Conservation (phyloP, 2,797 vertebrate species). For the Pseudopleuronectes americanus region DNA sequence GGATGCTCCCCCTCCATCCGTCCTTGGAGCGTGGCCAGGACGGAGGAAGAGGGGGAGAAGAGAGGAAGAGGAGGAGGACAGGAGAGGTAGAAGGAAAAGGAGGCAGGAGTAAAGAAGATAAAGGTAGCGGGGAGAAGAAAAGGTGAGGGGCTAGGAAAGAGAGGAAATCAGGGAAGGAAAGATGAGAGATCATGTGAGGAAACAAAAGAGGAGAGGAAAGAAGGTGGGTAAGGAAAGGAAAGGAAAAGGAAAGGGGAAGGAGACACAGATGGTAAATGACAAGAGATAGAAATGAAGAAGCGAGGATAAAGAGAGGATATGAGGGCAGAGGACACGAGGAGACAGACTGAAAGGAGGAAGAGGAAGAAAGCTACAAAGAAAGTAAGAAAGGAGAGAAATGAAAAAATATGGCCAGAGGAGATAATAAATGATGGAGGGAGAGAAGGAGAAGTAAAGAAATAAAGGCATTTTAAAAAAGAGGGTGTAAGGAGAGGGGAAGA, state of each 20-base stretch:
- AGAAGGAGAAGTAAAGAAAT: neutral
- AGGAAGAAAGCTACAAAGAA: too few species aligned
- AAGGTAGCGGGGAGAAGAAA: neutral
- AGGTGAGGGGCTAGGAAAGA: neutral
- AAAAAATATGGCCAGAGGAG: too few species aligned
- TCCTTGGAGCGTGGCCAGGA: conserved; percentile 70
- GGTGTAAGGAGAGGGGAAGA: neutral
- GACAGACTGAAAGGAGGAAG: neutral
- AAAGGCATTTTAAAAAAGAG: neutral
- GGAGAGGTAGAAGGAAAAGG: neutral
- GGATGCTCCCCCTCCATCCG: conserved; percentile 58
- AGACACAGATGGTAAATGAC: neutral
- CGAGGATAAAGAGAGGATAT: neutral
- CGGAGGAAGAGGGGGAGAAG: neutral
- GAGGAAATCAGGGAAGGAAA: neutral
- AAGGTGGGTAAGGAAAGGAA: neutral
- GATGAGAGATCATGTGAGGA: neutral
- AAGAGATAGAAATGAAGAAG: neutral
- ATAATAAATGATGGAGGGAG: too few species aligned
- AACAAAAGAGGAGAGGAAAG: neutral
- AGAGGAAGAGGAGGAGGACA: neutral
- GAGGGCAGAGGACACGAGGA: neutral
- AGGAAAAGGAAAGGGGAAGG: neutral
- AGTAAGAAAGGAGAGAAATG: too few species aligned
- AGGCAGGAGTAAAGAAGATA: neutral